Percentiles rank a stretch among this genome's conserved stretches.
Conservation (phyloP, 1,140 invertebrate genomes). For the Camponotus vicinus region DNA sequence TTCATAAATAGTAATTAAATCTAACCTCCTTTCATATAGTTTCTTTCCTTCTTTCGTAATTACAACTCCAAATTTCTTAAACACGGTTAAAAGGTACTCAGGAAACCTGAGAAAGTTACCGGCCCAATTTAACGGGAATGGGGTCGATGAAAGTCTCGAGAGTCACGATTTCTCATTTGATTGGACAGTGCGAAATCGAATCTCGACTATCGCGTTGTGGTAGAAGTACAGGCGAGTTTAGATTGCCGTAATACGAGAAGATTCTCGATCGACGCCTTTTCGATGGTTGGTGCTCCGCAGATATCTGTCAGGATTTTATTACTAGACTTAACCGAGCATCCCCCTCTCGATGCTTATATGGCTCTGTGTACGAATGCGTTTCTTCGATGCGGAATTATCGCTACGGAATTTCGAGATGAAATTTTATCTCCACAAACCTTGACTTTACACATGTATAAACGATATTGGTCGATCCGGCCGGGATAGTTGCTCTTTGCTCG, state of each 20-base stretch:
- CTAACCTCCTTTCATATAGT: background rate
- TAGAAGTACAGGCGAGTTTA: constrained; percentile 29
- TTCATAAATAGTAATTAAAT: constrained; percentile 43
- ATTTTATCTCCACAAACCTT: constrained; percentile 40
- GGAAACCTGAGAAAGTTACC: constrained; percentile 46
- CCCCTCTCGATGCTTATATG: background rate
- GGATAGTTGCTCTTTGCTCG: constrained; percentile 38
- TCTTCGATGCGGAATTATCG: background rate
- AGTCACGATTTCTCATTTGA: constrained; percentile 63
- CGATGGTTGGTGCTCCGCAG: background rate
- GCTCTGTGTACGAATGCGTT: background rate
- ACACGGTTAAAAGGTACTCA: constrained; percentile 49
- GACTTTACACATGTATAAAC: background rate
- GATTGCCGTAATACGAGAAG: constrained; percentile 42
- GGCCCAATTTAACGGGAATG: constrained; percentile 44
- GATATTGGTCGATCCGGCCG: constrained; percentile 23
- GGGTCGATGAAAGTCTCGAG: constrained; percentile 52
- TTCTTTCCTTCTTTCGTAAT: constrained; percentile 31
- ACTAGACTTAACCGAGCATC: background rate
- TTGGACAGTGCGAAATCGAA: constrained; percentile 59
- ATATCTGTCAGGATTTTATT: constrained; percentile 30
- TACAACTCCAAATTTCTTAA: constrained; percentile 41
- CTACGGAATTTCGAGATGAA: background rate
- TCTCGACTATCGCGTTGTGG: background rate
- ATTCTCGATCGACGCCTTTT: constrained; percentile 23